Base-by-base conservation (phyloP, 2,113 vertebrate genomes). In the Sceloporus tristichus region DNA sequence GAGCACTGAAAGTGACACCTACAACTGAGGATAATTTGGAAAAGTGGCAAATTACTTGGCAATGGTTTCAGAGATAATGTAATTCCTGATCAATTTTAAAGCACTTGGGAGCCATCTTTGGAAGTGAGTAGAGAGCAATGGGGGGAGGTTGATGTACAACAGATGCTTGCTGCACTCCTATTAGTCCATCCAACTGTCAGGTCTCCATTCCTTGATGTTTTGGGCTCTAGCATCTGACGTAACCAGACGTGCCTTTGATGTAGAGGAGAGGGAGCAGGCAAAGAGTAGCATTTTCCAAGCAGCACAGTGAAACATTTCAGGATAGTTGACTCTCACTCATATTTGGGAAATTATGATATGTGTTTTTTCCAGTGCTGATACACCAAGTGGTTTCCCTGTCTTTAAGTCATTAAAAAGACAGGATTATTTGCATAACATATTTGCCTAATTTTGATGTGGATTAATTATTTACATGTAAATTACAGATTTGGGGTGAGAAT, bases 1-100 rank as follows among this genome's bases (percentile, higher is more conserved):
- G 78, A 16, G 65, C 79, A 70, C 84, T 92, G 89, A 94, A 92
- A 93, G 90, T 87, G 87, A 90, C 85, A 86, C 71, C 27, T 59
- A 14, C 0, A 0, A 75, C 65, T 11, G 48, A 85, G 77, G 91
- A 16, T 76, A 48, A 89, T 82, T 79, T 88, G n/a, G 42, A 71
- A 88, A 91, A 86, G 70, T n/a, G 88, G 75, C 59, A 86, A 86
- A 42, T 19, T 73, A 0, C 10, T 1, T 79, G 82, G 79, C 13
- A 86, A 42, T n/a, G 27, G 1, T 53, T 65, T 76, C 85, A 87
- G 0, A 85, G 88, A 85, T 38, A 82, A 66, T 88, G 34, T 77
- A 25, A 70, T 87, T 82, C 40, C 40, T 65, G 38, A 9, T 86
- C 83, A 42, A 9, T 88, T 87, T 91, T 65, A 66, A 29, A 88